Percentiles rank a stretch among this genome's conserved stretches.
Conservation (phyloP, 2,888 invertebrate genomes). For the Taenaris catops region DNA sequence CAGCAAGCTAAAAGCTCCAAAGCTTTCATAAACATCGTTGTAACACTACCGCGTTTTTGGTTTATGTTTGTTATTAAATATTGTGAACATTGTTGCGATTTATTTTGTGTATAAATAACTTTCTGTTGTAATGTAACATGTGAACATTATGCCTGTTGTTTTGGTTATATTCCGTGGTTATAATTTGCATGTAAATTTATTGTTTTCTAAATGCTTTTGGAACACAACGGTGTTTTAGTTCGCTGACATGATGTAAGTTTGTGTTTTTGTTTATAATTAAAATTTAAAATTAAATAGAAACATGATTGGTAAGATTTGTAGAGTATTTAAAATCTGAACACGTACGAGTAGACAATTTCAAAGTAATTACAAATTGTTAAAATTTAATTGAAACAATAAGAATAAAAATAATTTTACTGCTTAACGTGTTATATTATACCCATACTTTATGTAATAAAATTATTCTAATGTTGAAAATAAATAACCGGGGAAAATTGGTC, state of each 20-base stretch:
- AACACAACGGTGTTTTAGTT: background rate
- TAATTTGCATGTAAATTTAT: background rate
- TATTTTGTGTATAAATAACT: constrained; percentile 40
- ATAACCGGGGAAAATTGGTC: no score
- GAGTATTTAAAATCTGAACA: no score
- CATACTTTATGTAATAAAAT: no score
- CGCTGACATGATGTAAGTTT: constrained; percentile 4
- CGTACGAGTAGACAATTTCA: no score
- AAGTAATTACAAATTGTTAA: no score
- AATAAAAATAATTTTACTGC: no score
- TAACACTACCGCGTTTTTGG: constrained; percentile 33
- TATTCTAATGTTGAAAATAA: no score
- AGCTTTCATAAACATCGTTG: constrained; percentile 37
- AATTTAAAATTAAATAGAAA: no score
- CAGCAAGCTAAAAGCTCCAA: constrained; percentile 39
- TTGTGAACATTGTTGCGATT: constrained; percentile 47
- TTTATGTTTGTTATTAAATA: constrained; percentile 44
- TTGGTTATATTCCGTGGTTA: constrained; percentile 1
- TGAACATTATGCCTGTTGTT: constrained; percentile 4
- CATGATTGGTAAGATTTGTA: no score
- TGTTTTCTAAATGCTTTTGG: background rate
- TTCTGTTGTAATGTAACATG: constrained; percentile 7
- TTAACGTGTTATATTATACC: no score
- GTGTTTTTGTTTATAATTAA: no score
- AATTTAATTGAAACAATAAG: no score